phyloP scores from a whole-genome alignment of 2,888 invertebrate species.

The Fragum fragum region DNA sequence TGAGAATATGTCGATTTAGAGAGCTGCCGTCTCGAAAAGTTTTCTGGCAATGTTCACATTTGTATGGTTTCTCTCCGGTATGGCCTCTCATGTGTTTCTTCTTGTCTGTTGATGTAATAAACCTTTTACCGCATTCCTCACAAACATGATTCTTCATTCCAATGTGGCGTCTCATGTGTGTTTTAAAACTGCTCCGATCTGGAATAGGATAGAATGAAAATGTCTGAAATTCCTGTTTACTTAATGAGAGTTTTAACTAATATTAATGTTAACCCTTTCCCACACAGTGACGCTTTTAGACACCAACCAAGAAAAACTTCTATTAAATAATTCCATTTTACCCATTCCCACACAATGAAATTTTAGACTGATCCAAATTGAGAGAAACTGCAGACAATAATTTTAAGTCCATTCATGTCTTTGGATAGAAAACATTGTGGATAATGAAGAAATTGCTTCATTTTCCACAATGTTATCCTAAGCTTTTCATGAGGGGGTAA shows the following conservation, averaged over 20 bases:
- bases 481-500: no score
- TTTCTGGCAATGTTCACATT: conserved; percentile 37
- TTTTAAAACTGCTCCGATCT: conserved; percentile 46
- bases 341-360: no score
- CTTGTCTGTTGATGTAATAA: conserved; percentile 49
- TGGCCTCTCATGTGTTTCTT: conserved; percentile 52
- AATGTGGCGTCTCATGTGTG: conserved; percentile 48
- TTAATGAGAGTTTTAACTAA: background rate
- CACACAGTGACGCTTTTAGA: no score
- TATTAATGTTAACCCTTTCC: background rate
- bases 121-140: conserved; percentile 54
- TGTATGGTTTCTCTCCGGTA: conserved; percentile 56
- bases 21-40: conserved; percentile 48
- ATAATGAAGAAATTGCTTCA: no score
- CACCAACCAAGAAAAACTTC: no score
- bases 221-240: background rate
- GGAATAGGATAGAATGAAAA: conserved; percentile 6
- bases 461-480: no score
- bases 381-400: no score
- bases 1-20: conserved; percentile 38
- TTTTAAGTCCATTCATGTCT: no score
- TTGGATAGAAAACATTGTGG: no score
- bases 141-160: conserved; percentile 53
- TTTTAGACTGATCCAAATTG: no score
- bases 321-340: no score